Evolutionary conservation across 2,888 invertebrate species (phyloP).

Genomic region (Plebejus melissa): DNA sequence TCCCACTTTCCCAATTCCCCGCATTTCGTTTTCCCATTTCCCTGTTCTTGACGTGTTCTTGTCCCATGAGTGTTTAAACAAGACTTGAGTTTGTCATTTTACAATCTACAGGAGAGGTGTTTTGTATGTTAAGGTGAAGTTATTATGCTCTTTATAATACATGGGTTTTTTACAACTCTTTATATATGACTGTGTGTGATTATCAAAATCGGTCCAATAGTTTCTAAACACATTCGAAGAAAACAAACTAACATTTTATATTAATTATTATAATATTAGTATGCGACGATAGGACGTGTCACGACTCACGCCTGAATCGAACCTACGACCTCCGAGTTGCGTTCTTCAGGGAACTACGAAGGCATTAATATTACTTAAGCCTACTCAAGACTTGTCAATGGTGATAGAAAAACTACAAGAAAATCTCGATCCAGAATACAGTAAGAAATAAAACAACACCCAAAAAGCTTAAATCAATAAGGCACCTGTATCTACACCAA

Average conservation of each 20-base stretch:
- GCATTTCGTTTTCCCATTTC: not conserved
- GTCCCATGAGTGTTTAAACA: not conserved
- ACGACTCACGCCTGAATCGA: no score
- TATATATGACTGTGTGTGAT: no score
- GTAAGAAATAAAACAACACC: not conserved
- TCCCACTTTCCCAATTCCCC: not conserved
- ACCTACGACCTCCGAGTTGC: no score
- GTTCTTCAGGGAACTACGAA: no score
- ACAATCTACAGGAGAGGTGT: not conserved
- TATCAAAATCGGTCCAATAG: no score
- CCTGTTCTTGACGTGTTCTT: not conserved
- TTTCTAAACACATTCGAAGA: no score
- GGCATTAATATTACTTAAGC: no score
- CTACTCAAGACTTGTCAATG: no score
- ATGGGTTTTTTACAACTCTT: no score
- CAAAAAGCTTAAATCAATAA: not conserved
- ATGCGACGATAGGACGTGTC: no score
- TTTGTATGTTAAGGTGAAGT: not conserved
- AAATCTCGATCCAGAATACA: not conserved
- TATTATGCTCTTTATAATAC: not conserved
- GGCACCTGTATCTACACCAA: not conserved
- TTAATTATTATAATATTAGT: no score
- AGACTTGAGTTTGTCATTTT: not conserved
- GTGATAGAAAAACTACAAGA: not conserved
- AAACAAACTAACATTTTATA: no score